Evolutionary conservation across 2,113 vertebrate species (phyloP), one percentile per base, ranked within the genome.

Genomic region (Corythornis madagascariensis): DNA sequence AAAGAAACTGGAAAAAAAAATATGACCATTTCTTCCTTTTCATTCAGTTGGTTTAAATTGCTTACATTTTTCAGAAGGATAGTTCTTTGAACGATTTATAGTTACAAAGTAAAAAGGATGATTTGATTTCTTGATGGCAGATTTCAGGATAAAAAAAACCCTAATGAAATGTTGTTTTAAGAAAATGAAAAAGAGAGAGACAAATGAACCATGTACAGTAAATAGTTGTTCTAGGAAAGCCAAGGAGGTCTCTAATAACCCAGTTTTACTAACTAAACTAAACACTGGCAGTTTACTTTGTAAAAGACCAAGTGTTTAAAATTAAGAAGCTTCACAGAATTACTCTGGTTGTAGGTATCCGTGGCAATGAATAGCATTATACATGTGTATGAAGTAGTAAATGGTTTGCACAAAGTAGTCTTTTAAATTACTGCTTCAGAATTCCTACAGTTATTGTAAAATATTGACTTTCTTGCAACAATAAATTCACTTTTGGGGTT

Each of bases 401-500:
- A 91, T 78, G 59, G 63, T 86, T 86, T 96, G 69, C 65, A 84
- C 85, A 96, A 83, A 97, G 93, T 79, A 86, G 88, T 48, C 90
- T 96, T 97, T 96, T 96, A 97, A 97, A 96, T 96, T 80, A 93
- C 69, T 92, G 77, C 74, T 90, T 94, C 92, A 95, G 84, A 94
- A 92, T 86, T 85, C 94, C 92, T 95, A 48, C 75, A 78, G 74
- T 96, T 97, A 97, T 95, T 96, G 85, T 93, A 94, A 97, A 97
- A 94, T 97, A 97, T 96, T 98, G 97, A 98, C 96, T 98, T 97
- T 95, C 89, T 96, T 0, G 4, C 55, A 84, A 90, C 86, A 92
- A 92, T 95, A 96, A 93, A 97, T 97, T 97, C 86, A 90, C 94
- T 97, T 96, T 97, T 93, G 16, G 16, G 25, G 78, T 93, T 94